A percentile compares a stretch with the other conserved stretches of the same genome.
Conservation (phyloP, 64 coral and sea anemone genomes). For the Actinia equina region DNA sequence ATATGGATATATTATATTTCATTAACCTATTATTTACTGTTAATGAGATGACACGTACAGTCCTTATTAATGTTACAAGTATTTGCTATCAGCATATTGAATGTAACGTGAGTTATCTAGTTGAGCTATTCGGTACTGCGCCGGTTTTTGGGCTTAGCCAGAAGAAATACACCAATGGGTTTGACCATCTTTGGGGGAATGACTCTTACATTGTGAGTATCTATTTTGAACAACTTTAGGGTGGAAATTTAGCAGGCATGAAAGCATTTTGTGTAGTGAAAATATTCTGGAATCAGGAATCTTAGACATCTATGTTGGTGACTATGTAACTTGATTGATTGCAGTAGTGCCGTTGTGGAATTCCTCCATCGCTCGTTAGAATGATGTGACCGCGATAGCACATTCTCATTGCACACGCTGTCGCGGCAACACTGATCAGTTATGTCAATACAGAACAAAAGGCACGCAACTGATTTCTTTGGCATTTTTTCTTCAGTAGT, state of each 20-base stretch:
- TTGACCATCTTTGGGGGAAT: not conserved
- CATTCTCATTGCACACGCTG: not conserved
- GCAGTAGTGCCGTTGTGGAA: not conserved
- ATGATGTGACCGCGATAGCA: slow-evolving; percentile 5
- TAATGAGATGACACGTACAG: not conserved
- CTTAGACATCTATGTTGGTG: not conserved
- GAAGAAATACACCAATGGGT: not conserved
- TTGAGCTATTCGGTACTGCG: not conserved
- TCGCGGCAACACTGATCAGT: not conserved
- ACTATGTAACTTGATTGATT: not conserved
- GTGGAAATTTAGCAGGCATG: not conserved
- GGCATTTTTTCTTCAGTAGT: not conserved
- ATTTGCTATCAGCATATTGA: not conserved
- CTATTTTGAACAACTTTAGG: not conserved
- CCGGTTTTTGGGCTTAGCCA: not conserved
- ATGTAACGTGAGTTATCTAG: not conserved
- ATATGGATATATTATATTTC: not conserved
- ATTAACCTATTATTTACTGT: not conserved
- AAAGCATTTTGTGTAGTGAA: not conserved
- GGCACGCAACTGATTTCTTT: not conserved
- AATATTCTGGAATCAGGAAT: not conserved
- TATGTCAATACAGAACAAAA: not conserved
- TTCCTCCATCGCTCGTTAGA: slow-evolving; percentile 4
- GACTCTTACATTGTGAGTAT: not conserved
- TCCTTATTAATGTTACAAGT: not conserved